Evolutionary conservation across 2,113 vertebrate genomes (phyloP).

Genomic region (Labrus mixtus): DNA sequence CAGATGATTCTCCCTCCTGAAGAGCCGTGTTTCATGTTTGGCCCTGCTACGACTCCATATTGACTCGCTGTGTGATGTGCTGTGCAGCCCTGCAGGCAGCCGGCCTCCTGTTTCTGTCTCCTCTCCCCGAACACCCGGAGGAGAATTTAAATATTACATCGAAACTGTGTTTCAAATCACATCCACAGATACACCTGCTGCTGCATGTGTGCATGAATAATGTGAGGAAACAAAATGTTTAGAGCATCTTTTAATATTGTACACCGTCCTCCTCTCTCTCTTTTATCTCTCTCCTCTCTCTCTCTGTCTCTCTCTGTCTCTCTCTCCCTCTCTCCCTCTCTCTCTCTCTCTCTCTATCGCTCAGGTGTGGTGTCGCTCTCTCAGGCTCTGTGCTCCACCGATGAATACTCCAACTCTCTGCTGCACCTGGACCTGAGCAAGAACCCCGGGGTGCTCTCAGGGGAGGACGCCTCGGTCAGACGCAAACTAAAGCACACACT

Average conservation of each 20-base stretch:
- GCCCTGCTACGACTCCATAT: conserved; percentile 12
- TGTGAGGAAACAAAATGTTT: conserved; percentile 62
- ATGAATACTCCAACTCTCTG: conserved; percentile 91
- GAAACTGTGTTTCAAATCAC: conserved; percentile 41
- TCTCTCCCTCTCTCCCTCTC: conserved; percentile 3
- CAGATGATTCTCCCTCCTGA: conserved; percentile 14
- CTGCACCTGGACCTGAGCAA: conserved; percentile 93
- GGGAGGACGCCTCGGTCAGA: conserved; percentile 90
- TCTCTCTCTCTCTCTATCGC: not conserved
- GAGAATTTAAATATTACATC: conserved; percentile 71
- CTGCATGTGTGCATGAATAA: conserved; percentile 68
- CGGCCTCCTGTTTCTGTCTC: conserved; percentile 33
- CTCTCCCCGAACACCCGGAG: conserved; percentile 40
- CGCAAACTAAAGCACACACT: conserved; percentile 37
- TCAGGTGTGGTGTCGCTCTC: conserved; percentile 90
- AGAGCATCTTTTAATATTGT: conserved; percentile 58
- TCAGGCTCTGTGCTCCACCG: conserved; percentile 90
- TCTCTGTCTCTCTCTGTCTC: conserved; percentile 13
- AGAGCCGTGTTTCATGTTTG: conserved; percentile 34
- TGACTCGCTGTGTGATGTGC: conserved; percentile 34
- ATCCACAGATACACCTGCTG: conserved; percentile 45
- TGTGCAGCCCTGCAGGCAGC: conserved; percentile 34
- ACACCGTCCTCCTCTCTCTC: conserved; percentile 1
- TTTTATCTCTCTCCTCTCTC: no score
- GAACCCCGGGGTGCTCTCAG: conserved; percentile 90